Conservation (phyloP, 1,140 invertebrate species). For the Aphaenogaster rudis region DNA sequence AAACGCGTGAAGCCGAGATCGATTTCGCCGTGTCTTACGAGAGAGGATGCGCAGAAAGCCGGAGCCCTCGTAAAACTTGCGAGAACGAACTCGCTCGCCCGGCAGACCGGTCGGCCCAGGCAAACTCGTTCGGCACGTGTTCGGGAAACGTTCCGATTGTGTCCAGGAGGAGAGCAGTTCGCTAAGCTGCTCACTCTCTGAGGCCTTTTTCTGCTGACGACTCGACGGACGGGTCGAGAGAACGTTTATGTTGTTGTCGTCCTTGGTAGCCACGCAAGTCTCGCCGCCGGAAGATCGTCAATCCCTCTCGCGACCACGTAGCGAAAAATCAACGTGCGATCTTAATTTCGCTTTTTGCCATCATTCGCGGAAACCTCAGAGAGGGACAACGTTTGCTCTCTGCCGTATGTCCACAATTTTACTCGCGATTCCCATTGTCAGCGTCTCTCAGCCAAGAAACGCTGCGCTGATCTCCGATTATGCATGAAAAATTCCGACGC, state of each 20-base stretch:
- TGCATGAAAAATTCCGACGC: neutral
- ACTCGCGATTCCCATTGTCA: neutral
- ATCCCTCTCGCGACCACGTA: constrained; percentile 49
- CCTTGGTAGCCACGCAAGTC: constrained; percentile 73
- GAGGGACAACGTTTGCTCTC: neutral
- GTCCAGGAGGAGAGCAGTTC: constrained; percentile 63
- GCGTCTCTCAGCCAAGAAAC: neutral
- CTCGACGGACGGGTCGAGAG: constrained; percentile 74
- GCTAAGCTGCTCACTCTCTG: constrained; percentile 25
- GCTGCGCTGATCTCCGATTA: neutral
- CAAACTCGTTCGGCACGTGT: constrained; percentile 74
- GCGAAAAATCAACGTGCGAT: constrained; percentile 68
- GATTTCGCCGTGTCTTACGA: constrained; percentile 36
- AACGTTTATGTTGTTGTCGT: constrained; percentile 79
- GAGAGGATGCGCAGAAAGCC: constrained; percentile 51
- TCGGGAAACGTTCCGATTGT: constrained; percentile 68
- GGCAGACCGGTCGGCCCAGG: constrained; percentile 55
- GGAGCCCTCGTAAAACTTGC: constrained; percentile 4
- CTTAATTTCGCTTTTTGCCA: constrained; percentile 66
- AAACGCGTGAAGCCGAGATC: constrained; percentile 22
- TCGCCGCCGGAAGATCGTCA: constrained; percentile 66
- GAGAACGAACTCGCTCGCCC: constrained; percentile 37
- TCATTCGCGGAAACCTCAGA: constrained; percentile 3
- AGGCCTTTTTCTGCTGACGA: constrained; percentile 68
- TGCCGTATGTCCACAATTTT: neutral